Evolutionary conservation across 2,888 invertebrate species (phyloP), one percentile per base, ranked within the genome.

Genomic region (Brachypalpus laphriformis): DNA sequence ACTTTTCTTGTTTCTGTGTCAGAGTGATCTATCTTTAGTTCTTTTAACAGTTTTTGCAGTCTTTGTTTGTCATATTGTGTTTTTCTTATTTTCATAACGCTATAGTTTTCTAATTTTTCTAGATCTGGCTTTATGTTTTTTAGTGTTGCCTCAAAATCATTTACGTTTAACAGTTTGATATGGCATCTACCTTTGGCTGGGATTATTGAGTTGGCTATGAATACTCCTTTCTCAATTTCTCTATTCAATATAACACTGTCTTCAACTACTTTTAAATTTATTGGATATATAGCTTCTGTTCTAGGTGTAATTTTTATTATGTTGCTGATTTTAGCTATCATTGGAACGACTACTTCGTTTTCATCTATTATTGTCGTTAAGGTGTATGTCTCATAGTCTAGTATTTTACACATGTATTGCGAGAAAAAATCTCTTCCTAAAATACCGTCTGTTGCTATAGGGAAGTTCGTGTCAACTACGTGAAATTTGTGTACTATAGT

Each of bases 31-130:
- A 45, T 18, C 8, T 45, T 22, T 5, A 42, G 61, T 42, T 61
- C 61, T 9, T 61, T 25, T 61, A 61, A 18, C 25, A 61, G 61
- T 61, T 61, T 61, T 42, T 61, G 61, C 8, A 54, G 25, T 54
- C 54, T 54, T 28, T 28, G 54, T 54, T 54, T 28, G 54, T 54
- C 31, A 54, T 42, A 61, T 45, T 11, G 42, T 8, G 45, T 16
- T 45, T 61, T 42, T 3, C 20, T 25, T 6, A 45, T 28, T 9
- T 3, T 42, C 61, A 61, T 61, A 31, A 45, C 28, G n/a, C 9
- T 47, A 20, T n/a, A n/a, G n/a, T n/a, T n/a, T n/a, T n/a, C n/a
- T n/a, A n/a, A n/a, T n/a, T n/a, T n/a, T n/a, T n/a, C 45, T 45
- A 63, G 25, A 9, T 31, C 31, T 57, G 56, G 56, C 6, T 56